phyloP scores from a whole-genome alignment of 2,113 vertebrate species.

The Mungos mungo region DNA sequence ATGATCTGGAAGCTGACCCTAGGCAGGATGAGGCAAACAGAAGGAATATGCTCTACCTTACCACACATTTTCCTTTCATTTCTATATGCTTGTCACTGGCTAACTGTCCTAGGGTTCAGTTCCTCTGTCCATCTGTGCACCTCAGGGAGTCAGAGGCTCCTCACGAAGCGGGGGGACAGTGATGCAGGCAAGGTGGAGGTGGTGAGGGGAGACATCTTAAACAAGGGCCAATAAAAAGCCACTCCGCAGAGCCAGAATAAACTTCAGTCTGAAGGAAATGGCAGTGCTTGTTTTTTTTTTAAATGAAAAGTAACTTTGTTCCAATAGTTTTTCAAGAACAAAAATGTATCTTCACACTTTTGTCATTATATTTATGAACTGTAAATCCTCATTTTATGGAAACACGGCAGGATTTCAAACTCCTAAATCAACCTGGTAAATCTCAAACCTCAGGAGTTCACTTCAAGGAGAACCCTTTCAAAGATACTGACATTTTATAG shows the following conservation, averaged over 20 bases:
- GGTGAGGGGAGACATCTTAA: slow-evolving; percentile 51
- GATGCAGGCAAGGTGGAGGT: background rate
- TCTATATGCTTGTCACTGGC: background rate
- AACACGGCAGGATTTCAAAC: slow-evolving; percentile 63
- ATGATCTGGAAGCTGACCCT: background rate
- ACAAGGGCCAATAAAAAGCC: slow-evolving; percentile 61
- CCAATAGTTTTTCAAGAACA: slow-evolving; percentile 55
- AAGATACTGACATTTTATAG: slow-evolving; percentile 67
- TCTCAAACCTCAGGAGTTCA: slow-evolving; percentile 69
- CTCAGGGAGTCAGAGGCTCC: background rate
- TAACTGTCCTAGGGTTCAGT: background rate
- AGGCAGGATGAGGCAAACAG: background rate
- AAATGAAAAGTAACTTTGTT: slow-evolving; percentile 80
- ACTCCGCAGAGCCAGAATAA: slow-evolving; percentile 61
- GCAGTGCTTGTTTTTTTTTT: slow-evolving; percentile 69
- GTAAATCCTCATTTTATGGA: slow-evolving; percentile 75
- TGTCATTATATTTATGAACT: slow-evolving; percentile 79
- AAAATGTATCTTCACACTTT: slow-evolving; percentile 76
- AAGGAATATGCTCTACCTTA: background rate
- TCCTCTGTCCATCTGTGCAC: background rate
- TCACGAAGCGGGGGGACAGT: background rate
- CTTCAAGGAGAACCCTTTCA: slow-evolving; percentile 70
- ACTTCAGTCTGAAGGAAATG: slow-evolving; percentile 74
- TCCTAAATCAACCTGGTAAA: slow-evolving; percentile 68
- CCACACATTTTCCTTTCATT: background rate